phyloP scores from a whole-genome alignment of 1,140 invertebrate species.

The Eufriesea mexicana region DNA sequence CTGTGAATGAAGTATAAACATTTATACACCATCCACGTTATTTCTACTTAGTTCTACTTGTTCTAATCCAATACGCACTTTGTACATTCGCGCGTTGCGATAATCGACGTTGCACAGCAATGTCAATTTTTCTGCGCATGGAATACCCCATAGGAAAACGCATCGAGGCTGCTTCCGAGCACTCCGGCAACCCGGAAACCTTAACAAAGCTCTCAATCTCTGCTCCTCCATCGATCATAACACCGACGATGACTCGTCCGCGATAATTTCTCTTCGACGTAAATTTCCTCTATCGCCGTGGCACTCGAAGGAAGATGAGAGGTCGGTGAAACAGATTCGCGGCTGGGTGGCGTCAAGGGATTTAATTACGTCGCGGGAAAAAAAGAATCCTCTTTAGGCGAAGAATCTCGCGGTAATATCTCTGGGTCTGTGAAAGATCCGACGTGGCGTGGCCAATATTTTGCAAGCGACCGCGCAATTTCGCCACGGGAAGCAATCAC shows the following conservation, averaged over 20 bases:
- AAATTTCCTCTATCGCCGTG: conserved; percentile 10
- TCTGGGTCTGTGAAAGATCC: neutral
- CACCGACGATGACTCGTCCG: no score
- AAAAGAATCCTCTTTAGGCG: neutral
- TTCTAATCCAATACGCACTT: no score
- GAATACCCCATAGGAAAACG: no score
- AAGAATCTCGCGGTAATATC: neutral
- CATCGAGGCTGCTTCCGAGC: no score
- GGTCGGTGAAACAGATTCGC: neutral
- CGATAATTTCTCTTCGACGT: conserved; percentile 1
- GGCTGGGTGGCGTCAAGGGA: neutral
- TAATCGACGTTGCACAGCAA: no score
- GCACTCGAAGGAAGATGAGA: neutral
- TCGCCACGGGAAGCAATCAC: conserved; percentile 9
- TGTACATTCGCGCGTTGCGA: no score
- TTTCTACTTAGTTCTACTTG: no score
- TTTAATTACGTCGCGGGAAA: neutral
- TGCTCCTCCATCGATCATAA: neutral
- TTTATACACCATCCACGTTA: no score
- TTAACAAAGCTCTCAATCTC: neutral
- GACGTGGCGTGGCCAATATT: conserved; percentile 2
- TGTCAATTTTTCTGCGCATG: no score
- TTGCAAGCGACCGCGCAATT: conserved; percentile 20
- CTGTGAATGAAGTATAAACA: no score
- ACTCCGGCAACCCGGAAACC: no score